Base-by-base conservation (phyloP, 2,113 vertebrate genomes). In the Plotosus lineatus region DNA sequence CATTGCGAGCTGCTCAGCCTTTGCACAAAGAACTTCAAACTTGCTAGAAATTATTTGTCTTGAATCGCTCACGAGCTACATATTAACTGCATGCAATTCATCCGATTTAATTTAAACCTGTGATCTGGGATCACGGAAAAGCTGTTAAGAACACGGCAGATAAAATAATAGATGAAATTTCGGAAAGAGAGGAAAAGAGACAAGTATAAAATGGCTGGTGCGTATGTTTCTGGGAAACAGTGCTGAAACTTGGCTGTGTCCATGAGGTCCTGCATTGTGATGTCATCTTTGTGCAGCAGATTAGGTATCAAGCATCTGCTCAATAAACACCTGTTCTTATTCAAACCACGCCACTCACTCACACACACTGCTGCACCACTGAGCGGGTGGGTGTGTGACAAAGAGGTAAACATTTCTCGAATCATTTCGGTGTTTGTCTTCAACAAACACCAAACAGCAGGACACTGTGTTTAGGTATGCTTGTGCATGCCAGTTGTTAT, bases 201-300 rank as follows among this genome's bases (percentile, higher is more conserved):
- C 17, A 75, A 50, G n/a, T n/a, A n/a, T n/a, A 51, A 63, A 56
- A 60, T 14, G 65, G 69, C 44, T 80, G 60, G 73, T 80, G 61
- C 80, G 58, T 68, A 77, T 83, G 84, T 85, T 85, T 83, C 81
- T 12, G 40, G 33, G 81, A 48, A 83, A 83, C 77, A 58, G 81
- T 63, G 72, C 73, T 44, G 71, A 55, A 61, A 53, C 72, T 72
- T 40, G 79, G 66, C 61, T 28, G 28, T 53, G 53, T 60, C 48
- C 33, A 50, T 60, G 79, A 75, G 78, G 44, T 83, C 73, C 38
- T 71, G 28, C 8, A 48, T 46, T 86, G 78, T 83, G 78, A 76
- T 85, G 71, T 79, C 77, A 56, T 74, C 53, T 74, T 66, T 78
- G 71, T 60, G 56, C 56, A 81, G 48, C 40, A 50, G 78, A 78